phyloP scores from a whole-genome alignment of 2,113 vertebrate species.

The Pyrgilauda ruficollis region DNA sequence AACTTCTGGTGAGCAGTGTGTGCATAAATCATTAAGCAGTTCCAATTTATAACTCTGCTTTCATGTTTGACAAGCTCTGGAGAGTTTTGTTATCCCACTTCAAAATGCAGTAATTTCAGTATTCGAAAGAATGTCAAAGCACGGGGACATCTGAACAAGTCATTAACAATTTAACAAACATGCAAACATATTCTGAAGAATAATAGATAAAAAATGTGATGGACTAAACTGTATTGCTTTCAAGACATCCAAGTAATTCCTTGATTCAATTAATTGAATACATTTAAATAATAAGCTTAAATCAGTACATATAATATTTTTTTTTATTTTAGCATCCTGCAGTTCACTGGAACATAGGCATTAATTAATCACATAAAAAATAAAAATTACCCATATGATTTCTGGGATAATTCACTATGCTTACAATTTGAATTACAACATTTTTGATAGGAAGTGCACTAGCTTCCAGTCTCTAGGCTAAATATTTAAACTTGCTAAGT shows the following conservation, averaged over 20 bases:
- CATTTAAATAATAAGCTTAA: not conserved
- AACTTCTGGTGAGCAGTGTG: not conserved
- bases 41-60: not conserved
- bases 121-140: not conserved
- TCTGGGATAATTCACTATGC: not conserved
- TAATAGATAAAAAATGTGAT: not conserved
- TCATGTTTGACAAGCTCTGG: not conserved
- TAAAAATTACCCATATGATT: not conserved
- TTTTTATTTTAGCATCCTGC: not conserved
- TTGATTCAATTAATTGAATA: not conserved
- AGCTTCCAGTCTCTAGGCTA: not conserved
- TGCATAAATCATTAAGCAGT: not conserved
- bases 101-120: not conserved
- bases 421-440: not conserved
- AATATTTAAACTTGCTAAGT: slow-evolving; percentile 20
- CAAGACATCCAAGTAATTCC: not conserved
- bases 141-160: not conserved
- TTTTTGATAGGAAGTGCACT: not conserved
- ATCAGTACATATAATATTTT: not conserved
- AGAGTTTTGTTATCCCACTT: not conserved
- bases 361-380: slow-evolving; percentile 3
- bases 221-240: not conserved
- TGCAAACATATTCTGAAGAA: not conserved
- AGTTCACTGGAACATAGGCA: not conserved
- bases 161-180: not conserved